Evolutionary conservation across 2,888 invertebrate genomes (phyloP), one percentile per base, ranked within the genome.

Genomic region (Coelinius sp.): DNA sequence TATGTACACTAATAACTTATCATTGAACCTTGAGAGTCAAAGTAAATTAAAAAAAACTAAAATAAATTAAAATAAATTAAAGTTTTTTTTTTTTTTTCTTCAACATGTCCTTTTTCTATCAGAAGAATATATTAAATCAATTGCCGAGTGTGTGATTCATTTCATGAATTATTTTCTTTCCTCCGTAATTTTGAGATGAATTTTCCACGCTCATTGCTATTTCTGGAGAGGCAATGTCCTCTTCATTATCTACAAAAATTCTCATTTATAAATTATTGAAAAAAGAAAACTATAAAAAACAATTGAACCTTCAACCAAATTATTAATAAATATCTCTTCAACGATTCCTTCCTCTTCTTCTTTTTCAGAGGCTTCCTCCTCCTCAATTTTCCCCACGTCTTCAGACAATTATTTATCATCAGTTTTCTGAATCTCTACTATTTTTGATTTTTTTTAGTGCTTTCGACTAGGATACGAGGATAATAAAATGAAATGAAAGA

Each of bases 151-250:
- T n/a, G n/a, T n/a, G n/a, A 67, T 63, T 71, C 1, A 76, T 20
- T 14, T 71, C 74, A 1, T 56, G 72, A 31, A 76, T 35, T 31
- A 63, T 67, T 62, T 66, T 22, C 38, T 74, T 62, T 4, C 44
- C 62, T 14, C 66, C 49, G 35, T 62, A 66, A 31, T 41, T 25
- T 22, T 74, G 77, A 6, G 64, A 75, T 5, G 79, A 66, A 56
- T 71, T 70, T 68, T 76, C 68, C 6, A 75, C 76, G 2, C 73
- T 62, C 0, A 79, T 31, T 1, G 73, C 70, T 25, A 75, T 65
- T 12, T 71, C 31, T 12, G 65, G 8, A 2, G 70, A 69, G 12
- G 75, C 35, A 8, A 31, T n/a, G n/a, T n/a, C 22, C 25, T 74
- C 68, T 24, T 75, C 66, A 49, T 73, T 73, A 25, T 73, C 73